phyloP scores from a whole-genome alignment of 2,797 vertebrate species.

The Propithecus perrieri region DNA sequence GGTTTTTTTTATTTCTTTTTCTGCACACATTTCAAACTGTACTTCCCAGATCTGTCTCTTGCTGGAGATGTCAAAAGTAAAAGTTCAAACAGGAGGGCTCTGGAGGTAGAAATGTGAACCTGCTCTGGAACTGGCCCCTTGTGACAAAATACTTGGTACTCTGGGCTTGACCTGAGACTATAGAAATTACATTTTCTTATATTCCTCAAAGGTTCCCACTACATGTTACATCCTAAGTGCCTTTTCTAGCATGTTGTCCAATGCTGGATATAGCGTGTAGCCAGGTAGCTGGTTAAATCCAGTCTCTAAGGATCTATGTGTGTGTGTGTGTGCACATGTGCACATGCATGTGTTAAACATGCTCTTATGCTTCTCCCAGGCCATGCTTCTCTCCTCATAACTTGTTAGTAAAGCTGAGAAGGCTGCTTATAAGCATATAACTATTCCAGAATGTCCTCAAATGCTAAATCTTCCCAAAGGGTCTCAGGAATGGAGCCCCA shows the following conservation, averaged over 20 bases:
- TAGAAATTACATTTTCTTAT: background rate
- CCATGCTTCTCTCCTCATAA: slow-evolving; percentile 21
- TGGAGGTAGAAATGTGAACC: background rate
- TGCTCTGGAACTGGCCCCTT: background rate
- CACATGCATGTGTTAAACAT: background rate
- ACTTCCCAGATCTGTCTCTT: slow-evolving; percentile 14
- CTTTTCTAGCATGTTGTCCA: background rate
- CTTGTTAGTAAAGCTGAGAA: slow-evolving; percentile 39
- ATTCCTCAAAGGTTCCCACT: background rate
- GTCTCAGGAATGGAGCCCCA: background rate
- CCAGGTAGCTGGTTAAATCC: background rate
- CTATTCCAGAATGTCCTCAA: background rate
- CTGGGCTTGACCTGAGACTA: background rate
- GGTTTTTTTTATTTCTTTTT: background rate
- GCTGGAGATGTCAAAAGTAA: background rate
- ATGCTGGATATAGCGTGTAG: background rate
- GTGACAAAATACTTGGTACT: background rate
- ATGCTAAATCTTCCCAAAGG: background rate
- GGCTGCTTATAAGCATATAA: background rate
- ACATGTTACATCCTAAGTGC: background rate
- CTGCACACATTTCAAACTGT: background rate
- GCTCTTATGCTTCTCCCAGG: background rate
- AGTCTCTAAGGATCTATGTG: background rate
- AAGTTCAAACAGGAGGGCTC: background rate
- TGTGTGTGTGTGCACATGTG: no score